phyloP scores from a whole-genome alignment of 2,797 vertebrate species.

The Diceros bicornis region DNA sequence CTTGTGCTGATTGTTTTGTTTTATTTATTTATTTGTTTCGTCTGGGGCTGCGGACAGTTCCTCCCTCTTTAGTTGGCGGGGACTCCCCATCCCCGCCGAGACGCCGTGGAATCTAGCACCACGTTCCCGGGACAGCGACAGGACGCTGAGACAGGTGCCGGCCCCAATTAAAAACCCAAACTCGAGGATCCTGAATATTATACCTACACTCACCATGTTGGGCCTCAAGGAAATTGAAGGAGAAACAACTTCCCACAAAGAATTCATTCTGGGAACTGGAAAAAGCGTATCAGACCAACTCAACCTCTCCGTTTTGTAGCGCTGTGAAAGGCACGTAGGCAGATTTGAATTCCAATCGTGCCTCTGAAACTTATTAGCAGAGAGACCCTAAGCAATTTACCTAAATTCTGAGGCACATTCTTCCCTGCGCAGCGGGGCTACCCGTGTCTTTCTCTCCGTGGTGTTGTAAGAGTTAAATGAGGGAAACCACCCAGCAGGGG shows the following conservation, averaged over 20 bases:
- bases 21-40: background rate
- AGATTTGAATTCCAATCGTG: background rate
- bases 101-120: constrained; percentile 62
- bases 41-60: background rate
- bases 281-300: background rate
- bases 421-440: background rate
- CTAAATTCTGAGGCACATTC: background rate
- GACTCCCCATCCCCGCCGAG: background rate
- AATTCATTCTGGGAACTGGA: background rate
- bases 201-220: background rate
- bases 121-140: constrained; percentile 48
- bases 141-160: background rate
- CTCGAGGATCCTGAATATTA: background rate
- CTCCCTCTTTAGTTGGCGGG: background rate
- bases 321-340: background rate
- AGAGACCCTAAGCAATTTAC: background rate
- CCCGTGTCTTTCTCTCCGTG: background rate
- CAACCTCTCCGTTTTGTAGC: background rate
- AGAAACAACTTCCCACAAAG: background rate
- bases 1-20: background rate
- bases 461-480: constrained; percentile 1
- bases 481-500: background rate
- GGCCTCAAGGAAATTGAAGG: background rate
- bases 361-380: background rate
- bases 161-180: background rate